Percentiles rank a stretch among this genome's conserved stretches.
Conservation (phyloP, 2,113 vertebrate genomes). For the Setophaga kirtlandii region DNA sequence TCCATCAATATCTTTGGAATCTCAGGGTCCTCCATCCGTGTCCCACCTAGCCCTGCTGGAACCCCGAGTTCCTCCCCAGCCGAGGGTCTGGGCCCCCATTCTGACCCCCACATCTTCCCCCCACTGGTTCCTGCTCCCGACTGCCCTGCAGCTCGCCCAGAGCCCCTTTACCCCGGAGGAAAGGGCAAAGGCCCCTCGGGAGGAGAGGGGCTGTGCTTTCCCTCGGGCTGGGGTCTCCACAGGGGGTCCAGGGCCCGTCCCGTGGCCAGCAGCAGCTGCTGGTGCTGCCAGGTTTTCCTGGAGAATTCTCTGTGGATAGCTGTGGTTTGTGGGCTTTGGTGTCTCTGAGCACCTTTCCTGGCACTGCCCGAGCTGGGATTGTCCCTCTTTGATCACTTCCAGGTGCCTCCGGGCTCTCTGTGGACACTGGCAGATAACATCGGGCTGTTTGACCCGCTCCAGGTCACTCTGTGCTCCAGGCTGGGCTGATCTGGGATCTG, state of each 20-base stretch:
- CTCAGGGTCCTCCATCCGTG: neutral
- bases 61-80: neutral
- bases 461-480: neutral
- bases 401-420: accelerated
- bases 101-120: neutral
- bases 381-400: neutral
- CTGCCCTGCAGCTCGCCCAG: neutral
- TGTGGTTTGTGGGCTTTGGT: accelerated
- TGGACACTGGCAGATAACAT: neutral
- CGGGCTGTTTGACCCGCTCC: accelerated
- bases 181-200: neutral
- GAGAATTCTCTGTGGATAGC: accelerated
- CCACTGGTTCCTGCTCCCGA: neutral
- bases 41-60: neutral
- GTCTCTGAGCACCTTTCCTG: accelerated
- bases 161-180: neutral
- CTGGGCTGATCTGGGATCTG: neutral
- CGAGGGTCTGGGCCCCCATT: neutral
- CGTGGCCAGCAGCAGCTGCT: accelerated
- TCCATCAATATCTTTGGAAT: neutral
- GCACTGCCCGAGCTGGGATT: neutral
- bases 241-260: accelerated
- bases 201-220: neutral
- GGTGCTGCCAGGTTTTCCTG: accelerated
- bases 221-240: accelerated